These are phyloP conservation scores for Phoenicopterus ruber DNA, from an alignment of 2,113 vertebrate genomes.

Conservation along the genomic window DNA sequence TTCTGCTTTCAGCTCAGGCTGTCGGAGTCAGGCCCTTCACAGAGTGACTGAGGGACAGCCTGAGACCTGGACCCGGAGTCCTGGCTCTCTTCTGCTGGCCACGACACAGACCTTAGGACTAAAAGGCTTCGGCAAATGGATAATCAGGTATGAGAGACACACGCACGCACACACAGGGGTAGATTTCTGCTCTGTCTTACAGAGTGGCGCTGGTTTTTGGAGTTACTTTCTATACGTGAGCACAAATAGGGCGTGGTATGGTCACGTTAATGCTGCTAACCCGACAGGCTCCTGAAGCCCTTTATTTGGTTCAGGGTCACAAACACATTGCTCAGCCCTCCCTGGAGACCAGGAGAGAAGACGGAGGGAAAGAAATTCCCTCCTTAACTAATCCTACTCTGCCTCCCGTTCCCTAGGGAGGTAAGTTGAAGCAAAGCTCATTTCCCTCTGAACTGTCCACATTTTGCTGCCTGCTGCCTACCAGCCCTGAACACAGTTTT, in stretches of 20 bases:
- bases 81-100: neutral
- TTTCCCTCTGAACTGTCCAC: neutral
- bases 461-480: neutral
- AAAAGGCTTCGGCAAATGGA: neutral
- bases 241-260: neutral
- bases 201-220: accelerated
- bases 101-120: accelerated
- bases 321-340: neutral
- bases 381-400: neutral
- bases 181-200: neutral
- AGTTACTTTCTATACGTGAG: neutral
- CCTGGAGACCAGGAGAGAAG: neutral
- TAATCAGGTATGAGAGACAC: neutral
- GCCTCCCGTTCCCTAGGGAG: neutral
- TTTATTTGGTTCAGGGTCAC: neutral
- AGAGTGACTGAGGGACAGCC: neutral
- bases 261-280: neutral
- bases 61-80: neutral
- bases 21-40: neutral
- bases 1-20: neutral
- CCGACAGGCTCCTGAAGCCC: neutral
- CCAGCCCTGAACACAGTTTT: neutral
- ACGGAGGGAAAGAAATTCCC: neutral
- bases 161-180: accelerated
- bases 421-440: neutral